Base-by-base conservation (phyloP, 2,797 vertebrate genomes). In the Nannoperca australis region DNA sequence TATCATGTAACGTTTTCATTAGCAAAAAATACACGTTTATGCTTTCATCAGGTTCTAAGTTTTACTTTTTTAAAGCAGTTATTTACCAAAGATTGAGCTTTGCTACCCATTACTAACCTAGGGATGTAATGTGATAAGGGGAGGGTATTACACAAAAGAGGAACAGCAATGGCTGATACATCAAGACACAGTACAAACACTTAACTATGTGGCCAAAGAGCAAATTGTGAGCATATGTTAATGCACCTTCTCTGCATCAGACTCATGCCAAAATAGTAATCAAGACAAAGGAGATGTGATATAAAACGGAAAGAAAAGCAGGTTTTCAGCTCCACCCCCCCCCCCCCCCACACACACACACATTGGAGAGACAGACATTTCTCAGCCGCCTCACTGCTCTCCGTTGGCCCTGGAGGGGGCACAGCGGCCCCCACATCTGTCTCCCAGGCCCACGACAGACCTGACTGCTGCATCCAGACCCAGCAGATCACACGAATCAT, bases 171-270 rank as follows among this genome's bases (percentile, higher is more conserved):
- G 64, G 85, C 62, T 73, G 70, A 89, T 83, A 85, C 64, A 80
- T 76, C 47, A 75, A 73, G 76, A 88, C 84, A 83, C 63, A 79
- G 76, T 54, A 79, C 66, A 84, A 80, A 85, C 81, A 84, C 82
- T 72, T 62, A 83, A 81, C 77, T 53, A 56, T 54, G 72, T 85
- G 83, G 93, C 90, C 90, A 93, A 89, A 76, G 90, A 92, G 84
- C 86, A 94, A 93, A 95, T 94, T 92, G 88, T 91, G 89, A 93
- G 88, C 95, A 95, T 91, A 93, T 95, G 94, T 93, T 91, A 90
- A 94, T 92, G 85, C 82, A 90, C 89, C 88, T 89, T 93, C 87
- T 85, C 85, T 78, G 79, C 70, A 76, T 74, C 58, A 54, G 87
- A 79, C 59, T 89, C 56, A 58, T 93, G 92, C 90, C 93, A 93